Base-by-base conservation (phyloP, 2,797 vertebrate genomes). In the Chaetodon trifasciatus region DNA sequence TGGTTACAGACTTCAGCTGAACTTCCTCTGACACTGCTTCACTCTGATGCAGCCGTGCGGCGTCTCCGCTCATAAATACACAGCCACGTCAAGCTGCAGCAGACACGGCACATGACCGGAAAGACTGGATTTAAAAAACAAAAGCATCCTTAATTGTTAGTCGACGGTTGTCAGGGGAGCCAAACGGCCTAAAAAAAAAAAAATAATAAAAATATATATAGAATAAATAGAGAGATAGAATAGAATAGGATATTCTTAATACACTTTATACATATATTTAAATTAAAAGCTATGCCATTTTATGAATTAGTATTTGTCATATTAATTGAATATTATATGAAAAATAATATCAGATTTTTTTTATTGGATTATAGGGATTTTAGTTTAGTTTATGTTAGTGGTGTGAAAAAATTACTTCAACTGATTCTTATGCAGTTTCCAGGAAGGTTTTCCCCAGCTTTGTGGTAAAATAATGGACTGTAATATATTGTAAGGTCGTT, bases 1-100 rank as follows among this genome's bases (percentile, higher is more conserved):
- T 93, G 77, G 13, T 86, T 81, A 61, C 73, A 60, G 32, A 13
- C 71, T 7, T 2, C 49, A 2, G 2, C 2, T 35, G 7, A 2
- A 3, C 58, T 40, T 13, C 16, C n/a, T 3, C 3, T 53, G 9
- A 13, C 42, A 1, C 0, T 1, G 13, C 8, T 6, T n/a, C 21
- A 23, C 21, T 55, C 7, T 24, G 16, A 17, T 3, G 5, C 15
- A 49, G 1, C 47, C 0, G 39, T 8, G n/a, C 58, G 1, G 60
- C 47, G 61, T 1, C 23, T 52, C 11, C 10, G 1, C 70, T 42
- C 1, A 63, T 87, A 72, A 67, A 37, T 0, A 2, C 12, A 2
- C 37, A 4, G 32, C 7, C 1, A 5, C 12, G 78, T 78, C 63
- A 88, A 81, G 66, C 0, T 5, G 0, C 0, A 7, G 8, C 0